These are phyloP conservation scores for Danio choprae DNA, from an alignment of 2,797 vertebrate genomes.

Conservation along the genomic window DNA sequence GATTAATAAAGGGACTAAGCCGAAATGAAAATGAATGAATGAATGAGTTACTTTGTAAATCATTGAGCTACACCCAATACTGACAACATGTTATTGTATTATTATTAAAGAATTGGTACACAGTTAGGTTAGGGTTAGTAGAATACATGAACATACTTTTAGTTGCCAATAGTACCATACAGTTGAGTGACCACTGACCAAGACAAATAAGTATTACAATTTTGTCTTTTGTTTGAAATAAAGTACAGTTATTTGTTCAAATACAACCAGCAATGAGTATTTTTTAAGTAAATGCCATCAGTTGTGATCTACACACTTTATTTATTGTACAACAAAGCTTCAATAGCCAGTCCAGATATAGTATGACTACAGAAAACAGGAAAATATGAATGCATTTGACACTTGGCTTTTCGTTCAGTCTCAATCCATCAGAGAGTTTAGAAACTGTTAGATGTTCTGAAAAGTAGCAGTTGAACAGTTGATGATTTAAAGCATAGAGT, in stretches of 20 bases:
- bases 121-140: no score
- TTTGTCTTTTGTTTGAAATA: background rate
- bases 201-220: background rate
- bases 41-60: no score
- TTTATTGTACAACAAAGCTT: background rate
- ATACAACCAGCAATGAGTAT: background rate
- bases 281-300: background rate
- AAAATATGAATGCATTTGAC: constrained; percentile 16
- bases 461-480: constrained; percentile 15
- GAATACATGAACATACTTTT: no score
- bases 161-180: no score
- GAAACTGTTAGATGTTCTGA: constrained; percentile 23
- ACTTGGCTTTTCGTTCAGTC: background rate
- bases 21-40: no score
- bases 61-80: no score
- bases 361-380: background rate
- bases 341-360: background rate
- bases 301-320: background rate
- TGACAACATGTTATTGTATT: no score
- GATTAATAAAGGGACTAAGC: no score
- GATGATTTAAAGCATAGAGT: constrained; percentile 43
- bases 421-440: constrained; percentile 9
- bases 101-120: no score
- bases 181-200: no score
- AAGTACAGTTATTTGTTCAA: background rate